phyloP scores from a whole-genome alignment of 2,113 vertebrate genomes.

The Phaethornis superciliosus region DNA sequence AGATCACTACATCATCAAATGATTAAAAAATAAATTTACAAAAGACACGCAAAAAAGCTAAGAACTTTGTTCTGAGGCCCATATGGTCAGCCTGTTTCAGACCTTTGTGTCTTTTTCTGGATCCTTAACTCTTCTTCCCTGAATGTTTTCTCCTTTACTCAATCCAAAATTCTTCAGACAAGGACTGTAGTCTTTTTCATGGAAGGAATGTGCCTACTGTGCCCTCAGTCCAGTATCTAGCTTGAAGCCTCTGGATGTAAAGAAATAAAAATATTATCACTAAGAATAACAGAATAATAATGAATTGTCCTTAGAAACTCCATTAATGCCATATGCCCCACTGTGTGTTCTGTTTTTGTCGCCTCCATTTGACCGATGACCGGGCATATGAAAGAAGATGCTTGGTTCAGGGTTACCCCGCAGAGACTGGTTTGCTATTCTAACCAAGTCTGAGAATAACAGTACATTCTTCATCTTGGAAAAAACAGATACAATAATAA shows the following conservation, averaged over 20 bases:
- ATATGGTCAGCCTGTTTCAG: not conserved
- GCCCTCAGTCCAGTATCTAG: not conserved
- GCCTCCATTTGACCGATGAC: not conserved
- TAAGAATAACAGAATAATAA: slow-evolving; percentile 41
- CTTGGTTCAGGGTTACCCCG: slow-evolving; percentile 28
- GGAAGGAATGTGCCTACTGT: slow-evolving; percentile 18
- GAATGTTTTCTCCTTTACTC: not conserved
- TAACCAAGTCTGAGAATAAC: slow-evolving; percentile 45
- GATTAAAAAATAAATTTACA: not conserved
- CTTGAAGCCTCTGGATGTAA: not conserved
- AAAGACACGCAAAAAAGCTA: not conserved
- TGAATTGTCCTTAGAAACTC: not conserved
- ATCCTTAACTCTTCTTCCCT: not conserved
- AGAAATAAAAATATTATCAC: slow-evolving; percentile 55
- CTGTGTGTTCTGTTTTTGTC: slow-evolving; percentile 35
- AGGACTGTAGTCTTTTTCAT: not conserved
- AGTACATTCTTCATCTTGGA: slow-evolving; percentile 37
- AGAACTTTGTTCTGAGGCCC: not conserved
- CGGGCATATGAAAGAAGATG: slow-evolving; percentile 36
- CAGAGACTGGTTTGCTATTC: slow-evolving; percentile 46
- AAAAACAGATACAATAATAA: slow-evolving; percentile 60
- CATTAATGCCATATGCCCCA: slow-evolving; percentile 24
- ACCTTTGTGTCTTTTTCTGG: not conserved
- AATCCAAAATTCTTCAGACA: not conserved
- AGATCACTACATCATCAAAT: not conserved